phyloP scores from a whole-genome alignment of 2,888 invertebrate species.

The Calliscelio sp. region DNA sequence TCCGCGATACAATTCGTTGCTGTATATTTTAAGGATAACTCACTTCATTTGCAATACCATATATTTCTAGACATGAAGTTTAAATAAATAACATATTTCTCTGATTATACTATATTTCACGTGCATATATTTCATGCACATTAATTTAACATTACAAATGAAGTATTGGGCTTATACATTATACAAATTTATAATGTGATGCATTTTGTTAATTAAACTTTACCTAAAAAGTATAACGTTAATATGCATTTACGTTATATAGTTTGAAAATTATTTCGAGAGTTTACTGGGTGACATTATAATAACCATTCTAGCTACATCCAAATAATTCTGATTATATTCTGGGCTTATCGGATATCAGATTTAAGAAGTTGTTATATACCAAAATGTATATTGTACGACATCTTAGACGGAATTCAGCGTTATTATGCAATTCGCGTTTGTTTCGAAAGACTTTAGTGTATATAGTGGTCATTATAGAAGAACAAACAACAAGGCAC shows the following conservation, averaged over 20 bases:
- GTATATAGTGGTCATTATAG: constrained; percentile 38
- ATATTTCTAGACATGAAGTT: too few species aligned
- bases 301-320: not conserved
- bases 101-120: too few species aligned
- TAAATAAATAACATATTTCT: too few species aligned
- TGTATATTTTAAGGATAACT: not conserved
- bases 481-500: constrained; percentile 41
- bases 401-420: constrained; percentile 35
- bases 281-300: too few species aligned
- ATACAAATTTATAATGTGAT: too few species aligned
- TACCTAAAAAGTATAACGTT: too few species aligned
- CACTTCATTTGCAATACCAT: not conserved
- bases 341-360: constrained; percentile 10
- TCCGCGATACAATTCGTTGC: not conserved
- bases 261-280: too few species aligned
- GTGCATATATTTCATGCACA: too few species aligned
- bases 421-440: constrained; percentile 55
- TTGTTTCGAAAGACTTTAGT: constrained; percentile 33
- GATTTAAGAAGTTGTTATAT: constrained; percentile 39
- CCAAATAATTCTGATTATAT: not conserved
- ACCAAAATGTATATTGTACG: constrained; percentile 18
- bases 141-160: too few species aligned
- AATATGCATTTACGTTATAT: too few species aligned
- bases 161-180: too few species aligned
- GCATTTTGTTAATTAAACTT: too few species aligned